These are phyloP conservation scores for Anoplolepis gracilipes DNA, from an alignment of 1,140 invertebrate species.

Conservation along the genomic window DNA sequence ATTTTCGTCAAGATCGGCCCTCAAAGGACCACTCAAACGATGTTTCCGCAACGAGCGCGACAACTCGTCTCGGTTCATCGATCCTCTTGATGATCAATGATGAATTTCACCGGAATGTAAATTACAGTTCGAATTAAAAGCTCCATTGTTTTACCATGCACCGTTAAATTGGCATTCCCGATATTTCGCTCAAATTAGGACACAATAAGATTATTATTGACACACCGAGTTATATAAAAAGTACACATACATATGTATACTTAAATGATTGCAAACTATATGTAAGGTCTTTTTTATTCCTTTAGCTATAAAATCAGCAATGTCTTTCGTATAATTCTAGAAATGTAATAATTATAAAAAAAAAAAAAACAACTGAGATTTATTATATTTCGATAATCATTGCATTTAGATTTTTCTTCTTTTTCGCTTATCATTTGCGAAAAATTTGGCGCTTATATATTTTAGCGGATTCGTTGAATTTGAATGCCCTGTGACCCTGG, in stretches of 20 bases:
- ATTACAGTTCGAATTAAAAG: slow-evolving; percentile 67
- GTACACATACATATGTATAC: too few relatives aligned
- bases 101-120: slow-evolving; percentile 64
- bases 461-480: slow-evolving; percentile 53
- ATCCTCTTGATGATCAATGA: slow-evolving; percentile 17
- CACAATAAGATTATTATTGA: neutral
- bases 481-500: slow-evolving; percentile 55
- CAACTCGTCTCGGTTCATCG: slow-evolving; percentile 55
- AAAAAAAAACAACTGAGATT: neutral
- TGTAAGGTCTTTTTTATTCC: neutral
- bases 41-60: too few relatives aligned
- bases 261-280: neutral
- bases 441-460: neutral
- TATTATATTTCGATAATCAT: neutral
- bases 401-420: neutral
- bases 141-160: slow-evolving; percentile 54
- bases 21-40: slow-evolving; percentile 64
- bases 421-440: neutral
- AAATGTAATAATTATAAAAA: neutral
- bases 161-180: slow-evolving; percentile 50
- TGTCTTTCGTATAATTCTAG: neutral
- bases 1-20: slow-evolving; percentile 57
- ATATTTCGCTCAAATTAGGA: slow-evolving; percentile 73
- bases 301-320: neutral
- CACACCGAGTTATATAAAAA: neutral